Evolutionary conservation across 1,140 invertebrate genomes (phyloP).

Genomic region (Drosophila leontia): DNA sequence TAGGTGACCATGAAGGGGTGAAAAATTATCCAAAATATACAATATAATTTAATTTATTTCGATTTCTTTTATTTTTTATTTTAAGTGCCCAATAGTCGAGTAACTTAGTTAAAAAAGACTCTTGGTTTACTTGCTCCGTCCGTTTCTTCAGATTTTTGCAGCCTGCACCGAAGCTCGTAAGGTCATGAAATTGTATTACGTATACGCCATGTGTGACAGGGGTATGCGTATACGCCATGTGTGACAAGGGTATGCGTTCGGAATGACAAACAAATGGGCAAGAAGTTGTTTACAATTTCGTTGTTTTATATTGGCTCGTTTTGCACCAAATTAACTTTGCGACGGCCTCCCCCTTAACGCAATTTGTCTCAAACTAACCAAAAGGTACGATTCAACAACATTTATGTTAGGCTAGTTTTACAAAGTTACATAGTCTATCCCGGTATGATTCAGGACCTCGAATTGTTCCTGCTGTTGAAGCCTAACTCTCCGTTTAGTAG

Average conservation of each 20-base stretch:
- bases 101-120: constrained; percentile 7
- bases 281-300: background rate
- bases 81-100: background rate
- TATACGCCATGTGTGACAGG: constrained; percentile 43
- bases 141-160: background rate
- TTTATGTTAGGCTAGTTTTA: constrained; percentile 50
- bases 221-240: constrained; percentile 41
- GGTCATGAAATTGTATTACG: constrained; percentile 30
- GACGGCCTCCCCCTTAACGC: too few species aligned
- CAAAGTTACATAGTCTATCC: constrained; percentile 40
- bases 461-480: too few species aligned
- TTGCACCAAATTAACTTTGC: too few species aligned
- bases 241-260: background rate
- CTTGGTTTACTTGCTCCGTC: constrained; percentile 5
- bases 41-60: too few species aligned
- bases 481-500: too few species aligned
- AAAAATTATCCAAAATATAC: too few species aligned
- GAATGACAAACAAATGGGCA: background rate
- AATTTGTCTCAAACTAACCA: too few species aligned
- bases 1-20: too few species aligned
- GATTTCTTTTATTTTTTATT: too few species aligned
- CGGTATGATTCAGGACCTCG: too few species aligned
- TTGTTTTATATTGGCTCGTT: too few species aligned
- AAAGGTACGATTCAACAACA: too few species aligned
- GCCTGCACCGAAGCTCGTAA: background rate